These are phyloP conservation scores for Zoanthus solanderi DNA, from an alignment of 92 coral and sea anemone genomes.

Conservation along the genomic window DNA sequence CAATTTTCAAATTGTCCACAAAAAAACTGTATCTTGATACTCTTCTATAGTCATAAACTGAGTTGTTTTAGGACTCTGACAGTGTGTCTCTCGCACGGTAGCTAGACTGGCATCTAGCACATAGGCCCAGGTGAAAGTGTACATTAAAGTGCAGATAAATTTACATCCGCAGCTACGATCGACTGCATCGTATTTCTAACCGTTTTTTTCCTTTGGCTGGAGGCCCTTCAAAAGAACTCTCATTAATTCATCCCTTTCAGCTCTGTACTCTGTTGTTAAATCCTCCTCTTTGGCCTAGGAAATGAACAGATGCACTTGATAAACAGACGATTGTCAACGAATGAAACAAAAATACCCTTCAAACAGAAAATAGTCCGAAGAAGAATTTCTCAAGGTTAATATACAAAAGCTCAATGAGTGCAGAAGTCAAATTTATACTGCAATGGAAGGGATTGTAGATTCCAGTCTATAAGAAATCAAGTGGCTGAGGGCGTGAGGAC, in stretches of 20 bases:
- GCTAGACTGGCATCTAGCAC: too few species aligned
- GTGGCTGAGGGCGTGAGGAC: too few species aligned
- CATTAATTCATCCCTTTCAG: slow-evolving; percentile 63
- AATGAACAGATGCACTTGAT: neutral
- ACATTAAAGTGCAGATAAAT: neutral
- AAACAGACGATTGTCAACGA: neutral
- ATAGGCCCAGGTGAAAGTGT: neutral
- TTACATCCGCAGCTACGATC: neutral
- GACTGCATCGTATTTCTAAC: slow-evolving; percentile 1
- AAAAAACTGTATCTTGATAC: too few species aligned
- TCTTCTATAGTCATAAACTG: too few species aligned
- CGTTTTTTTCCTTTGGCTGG: slow-evolving; percentile 74
- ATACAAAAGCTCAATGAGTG: too few species aligned
- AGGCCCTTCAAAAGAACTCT: slow-evolving; percentile 46
- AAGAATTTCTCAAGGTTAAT: neutral
- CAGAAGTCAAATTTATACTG: too few species aligned
- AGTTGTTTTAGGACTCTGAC: too few species aligned
- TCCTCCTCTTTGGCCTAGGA: slow-evolving; percentile 73
- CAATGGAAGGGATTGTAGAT: too few species aligned
- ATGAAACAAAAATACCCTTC: neutral
- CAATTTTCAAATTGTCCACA: too few species aligned
- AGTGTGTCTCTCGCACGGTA: too few species aligned
- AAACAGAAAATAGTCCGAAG: neutral
- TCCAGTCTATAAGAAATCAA: too few species aligned
- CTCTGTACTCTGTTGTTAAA: slow-evolving; percentile 64